phyloP scores from a whole-genome alignment of 2,888 invertebrate genomes.

The Idaea aversata region DNA sequence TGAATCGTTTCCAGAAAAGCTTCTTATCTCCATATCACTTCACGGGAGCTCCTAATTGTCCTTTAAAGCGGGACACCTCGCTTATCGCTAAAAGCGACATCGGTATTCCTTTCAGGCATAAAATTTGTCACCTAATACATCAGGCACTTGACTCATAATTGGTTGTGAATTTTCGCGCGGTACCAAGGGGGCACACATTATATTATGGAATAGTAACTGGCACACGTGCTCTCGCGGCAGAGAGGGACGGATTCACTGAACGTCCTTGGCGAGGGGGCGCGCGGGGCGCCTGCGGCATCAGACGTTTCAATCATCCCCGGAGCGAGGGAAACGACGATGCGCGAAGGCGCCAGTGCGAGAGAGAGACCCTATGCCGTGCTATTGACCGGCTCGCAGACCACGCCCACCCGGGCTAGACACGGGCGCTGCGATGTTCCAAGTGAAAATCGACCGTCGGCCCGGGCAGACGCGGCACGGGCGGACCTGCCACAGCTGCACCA shows the following conservation, averaged over 20 bases:
- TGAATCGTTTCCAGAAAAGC: constrained; percentile 58
- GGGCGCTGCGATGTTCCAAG: constrained; percentile 74
- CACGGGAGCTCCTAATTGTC: constrained; percentile 65
- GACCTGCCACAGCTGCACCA: constrained; percentile 61
- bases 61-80: constrained; percentile 58
- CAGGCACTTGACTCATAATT: constrained; percentile 79
- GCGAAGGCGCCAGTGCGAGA: constrained; percentile 41
- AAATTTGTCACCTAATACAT: constrained; percentile 71
- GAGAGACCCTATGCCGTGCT: constrained; percentile 70
- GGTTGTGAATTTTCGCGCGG: constrained; percentile 77
- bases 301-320: constrained; percentile 80
- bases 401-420: constrained; percentile 79
- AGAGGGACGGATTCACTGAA: constrained; percentile 81
- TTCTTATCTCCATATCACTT: constrained; percentile 77
- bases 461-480: constrained; percentile 66
- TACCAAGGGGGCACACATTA: constrained; percentile 76
- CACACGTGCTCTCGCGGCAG: constrained; percentile 80
- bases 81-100: constrained; percentile 66
- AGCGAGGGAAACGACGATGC: constrained; percentile 57
- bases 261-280: constrained; percentile 78
- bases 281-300: constrained; percentile 80
- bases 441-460: constrained; percentile 79
- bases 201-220: constrained; percentile 77
- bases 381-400: constrained; percentile 78
- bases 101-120: constrained; percentile 70